Percentiles rank a stretch among this genome's conserved stretches.
Conservation (phyloP, 2,888 invertebrate species). For the Apamea crenata region DNA sequence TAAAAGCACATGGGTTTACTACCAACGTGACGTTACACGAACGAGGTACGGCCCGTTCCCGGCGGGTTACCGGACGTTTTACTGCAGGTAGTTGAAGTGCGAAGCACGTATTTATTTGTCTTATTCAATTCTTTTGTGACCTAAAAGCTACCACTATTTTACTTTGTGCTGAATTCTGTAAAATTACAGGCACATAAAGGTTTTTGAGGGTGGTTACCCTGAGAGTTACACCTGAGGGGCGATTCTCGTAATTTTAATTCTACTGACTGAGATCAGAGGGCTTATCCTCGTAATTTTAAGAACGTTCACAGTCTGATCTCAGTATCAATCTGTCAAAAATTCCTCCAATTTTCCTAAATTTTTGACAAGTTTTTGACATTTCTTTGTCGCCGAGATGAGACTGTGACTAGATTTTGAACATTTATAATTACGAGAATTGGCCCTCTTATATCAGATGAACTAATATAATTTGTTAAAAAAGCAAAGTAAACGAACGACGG, state of each 20-base stretch:
- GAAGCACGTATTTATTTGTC: constrained; percentile 53
- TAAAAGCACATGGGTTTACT: constrained; percentile 66
- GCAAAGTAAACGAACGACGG: not conserved
- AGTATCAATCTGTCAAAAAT: too few species aligned
- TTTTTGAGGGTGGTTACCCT: not conserved
- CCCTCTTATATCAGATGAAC: not conserved
- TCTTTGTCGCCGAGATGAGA: too few species aligned
- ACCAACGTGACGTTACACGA: constrained; percentile 54
- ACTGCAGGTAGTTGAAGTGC: constrained; percentile 36
- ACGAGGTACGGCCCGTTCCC: constrained; percentile 38
- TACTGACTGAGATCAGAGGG: too few species aligned
- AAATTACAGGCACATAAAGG: constrained; percentile 17
- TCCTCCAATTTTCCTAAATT: too few species aligned
- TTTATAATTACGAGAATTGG: too few species aligned
- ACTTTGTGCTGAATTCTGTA: not conserved
- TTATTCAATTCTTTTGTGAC: constrained; percentile 42
- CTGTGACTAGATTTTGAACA: too few species aligned
- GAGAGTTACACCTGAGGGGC: too few species aligned
- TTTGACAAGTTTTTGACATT: too few species aligned
- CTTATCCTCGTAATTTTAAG: too few species aligned
- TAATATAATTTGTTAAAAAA: not conserved
- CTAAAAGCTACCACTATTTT: constrained; percentile 23
- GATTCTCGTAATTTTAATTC: too few species aligned
- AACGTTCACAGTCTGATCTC: too few species aligned
- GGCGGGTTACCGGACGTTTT: constrained; percentile 45